Evolutionary conservation across 2,113 vertebrate genomes (phyloP), one percentile per base, ranked within the genome.

Genomic region (Heterotilapia buettikoferi): DNA sequence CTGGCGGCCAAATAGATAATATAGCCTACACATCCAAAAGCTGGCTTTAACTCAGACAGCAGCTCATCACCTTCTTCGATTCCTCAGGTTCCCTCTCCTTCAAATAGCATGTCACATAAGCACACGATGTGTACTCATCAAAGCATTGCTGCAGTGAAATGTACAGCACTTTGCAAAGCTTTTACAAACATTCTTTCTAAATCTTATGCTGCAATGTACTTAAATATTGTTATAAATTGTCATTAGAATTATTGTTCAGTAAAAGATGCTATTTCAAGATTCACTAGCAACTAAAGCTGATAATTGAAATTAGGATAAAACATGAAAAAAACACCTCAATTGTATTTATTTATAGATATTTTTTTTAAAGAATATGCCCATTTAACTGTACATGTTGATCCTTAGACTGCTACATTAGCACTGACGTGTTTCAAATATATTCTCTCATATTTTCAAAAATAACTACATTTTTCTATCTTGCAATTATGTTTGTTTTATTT

Each of bases 1-100:
- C 85, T 45, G 88, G 63, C 38, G 50, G 88, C 90, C 89, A 86
- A 90, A 93, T 86, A 92, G 94, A 96, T 94, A 93, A 92, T 5
- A 76, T 31, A 50, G 78, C 87, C 78, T 11, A 19, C n/a, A 38
- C 71, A 84, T 90, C 88, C 71, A 53, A 83, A 84, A 82, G 89
- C 89, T 84, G 92, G 26, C 84, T 89, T 88, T 43, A 57, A 38
- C 80, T 78, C 88, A 54, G 80, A 91, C 92, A 88, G 87, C 86
- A 84, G 84, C 91, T 90, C 87, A 47, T 90, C 92, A 82, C 86
- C 79, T 86, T 71, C 63, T 85, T 84, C 52, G 2, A 19, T 63
- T 88, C 38, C 57, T 85, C 73, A 59, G 59, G 82, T 85, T 81
- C 33, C 43, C 80, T 83, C 82, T 66, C 9, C 53, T 59, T 86